phyloP scores from a whole-genome alignment of 2,113 vertebrate genomes.

The Mobula hypostoma region DNA sequence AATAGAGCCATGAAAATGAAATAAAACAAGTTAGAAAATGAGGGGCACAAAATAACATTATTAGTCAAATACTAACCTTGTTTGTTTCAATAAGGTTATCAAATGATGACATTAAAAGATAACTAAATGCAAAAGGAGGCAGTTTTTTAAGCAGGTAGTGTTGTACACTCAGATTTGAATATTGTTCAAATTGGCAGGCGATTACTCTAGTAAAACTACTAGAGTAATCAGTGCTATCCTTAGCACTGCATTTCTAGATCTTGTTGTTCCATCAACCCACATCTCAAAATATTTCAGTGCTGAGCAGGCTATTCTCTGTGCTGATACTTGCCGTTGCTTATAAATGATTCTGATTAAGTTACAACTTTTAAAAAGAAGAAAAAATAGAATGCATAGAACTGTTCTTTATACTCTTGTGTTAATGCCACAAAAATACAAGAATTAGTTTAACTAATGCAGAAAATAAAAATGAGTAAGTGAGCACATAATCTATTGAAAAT shows the following conservation, averaged over 20 bases:
- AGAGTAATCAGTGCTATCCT: background rate
- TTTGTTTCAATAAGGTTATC: background rate
- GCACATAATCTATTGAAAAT: background rate
- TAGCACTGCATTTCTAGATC: background rate
- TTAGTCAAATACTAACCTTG: background rate
- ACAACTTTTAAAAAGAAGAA: background rate
- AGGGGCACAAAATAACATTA: background rate
- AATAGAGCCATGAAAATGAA: no score
- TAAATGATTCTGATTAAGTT: background rate
- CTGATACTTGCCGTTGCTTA: background rate
- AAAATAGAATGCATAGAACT: background rate
- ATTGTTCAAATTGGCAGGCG: no score
- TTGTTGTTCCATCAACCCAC: background rate
- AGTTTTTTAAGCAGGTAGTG: background rate
- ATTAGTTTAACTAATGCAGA: background rate
- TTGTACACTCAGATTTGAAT: background rate
- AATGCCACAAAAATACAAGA: slow-evolving; percentile 45
- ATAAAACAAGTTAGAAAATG: no score
- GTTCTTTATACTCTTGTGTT: background rate
- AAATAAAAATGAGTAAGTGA: background rate
- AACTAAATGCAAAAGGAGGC: background rate
- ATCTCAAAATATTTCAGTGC: no score
- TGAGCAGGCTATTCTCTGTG: background rate
- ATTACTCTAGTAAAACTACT: background rate
- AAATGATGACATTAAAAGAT: background rate